A percentile compares a stretch with the other conserved stretches of the same genome.
Evolutionary conservation across 2,888 invertebrate genomes (phyloP).

Genomic region (Formica aserva): DNA sequence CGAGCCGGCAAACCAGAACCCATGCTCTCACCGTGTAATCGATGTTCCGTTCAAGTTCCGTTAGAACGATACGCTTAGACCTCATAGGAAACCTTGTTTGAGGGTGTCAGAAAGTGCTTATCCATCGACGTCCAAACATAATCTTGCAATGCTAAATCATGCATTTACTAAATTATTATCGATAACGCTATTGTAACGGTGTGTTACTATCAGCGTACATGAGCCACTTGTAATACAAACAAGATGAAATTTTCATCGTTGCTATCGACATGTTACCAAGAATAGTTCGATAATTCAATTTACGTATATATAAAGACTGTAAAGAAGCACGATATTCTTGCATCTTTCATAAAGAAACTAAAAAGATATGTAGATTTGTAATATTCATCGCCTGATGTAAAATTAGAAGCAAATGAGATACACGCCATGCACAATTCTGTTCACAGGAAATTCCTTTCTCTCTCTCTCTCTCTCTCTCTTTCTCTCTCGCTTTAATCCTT

Average conservation of each 20-base stretch:
- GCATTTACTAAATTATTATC: conserved; percentile 36
- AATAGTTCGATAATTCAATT: background rate
- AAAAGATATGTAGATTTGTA: background rate
- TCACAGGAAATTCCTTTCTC: conserved; percentile 26
- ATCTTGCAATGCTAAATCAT: conserved; percentile 13
- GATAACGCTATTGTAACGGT: background rate
- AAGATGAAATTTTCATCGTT: background rate
- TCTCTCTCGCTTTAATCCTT: conserved; percentile 46
- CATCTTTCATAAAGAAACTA: background rate
- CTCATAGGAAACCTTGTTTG: background rate
- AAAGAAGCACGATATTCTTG: background rate
- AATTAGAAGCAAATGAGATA: conserved; percentile 27
- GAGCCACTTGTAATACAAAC: background rate
- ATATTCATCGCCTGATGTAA: conserved; percentile 15
- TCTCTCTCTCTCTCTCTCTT: too few species aligned
- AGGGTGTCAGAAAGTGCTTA: conserved; percentile 13
- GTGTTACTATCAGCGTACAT: background rate
- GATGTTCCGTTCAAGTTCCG: conserved; percentile 40
- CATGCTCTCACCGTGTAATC: conserved; percentile 46
- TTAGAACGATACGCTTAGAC: background rate
- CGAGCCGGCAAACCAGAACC: conserved; percentile 43
- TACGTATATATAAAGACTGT: background rate
- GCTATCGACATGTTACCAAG: background rate
- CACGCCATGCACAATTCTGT: background rate
- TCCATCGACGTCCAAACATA: conserved; percentile 8